phyloP scores from a whole-genome alignment of 2,797 vertebrate species.

The Manis crassicaudata region DNA sequence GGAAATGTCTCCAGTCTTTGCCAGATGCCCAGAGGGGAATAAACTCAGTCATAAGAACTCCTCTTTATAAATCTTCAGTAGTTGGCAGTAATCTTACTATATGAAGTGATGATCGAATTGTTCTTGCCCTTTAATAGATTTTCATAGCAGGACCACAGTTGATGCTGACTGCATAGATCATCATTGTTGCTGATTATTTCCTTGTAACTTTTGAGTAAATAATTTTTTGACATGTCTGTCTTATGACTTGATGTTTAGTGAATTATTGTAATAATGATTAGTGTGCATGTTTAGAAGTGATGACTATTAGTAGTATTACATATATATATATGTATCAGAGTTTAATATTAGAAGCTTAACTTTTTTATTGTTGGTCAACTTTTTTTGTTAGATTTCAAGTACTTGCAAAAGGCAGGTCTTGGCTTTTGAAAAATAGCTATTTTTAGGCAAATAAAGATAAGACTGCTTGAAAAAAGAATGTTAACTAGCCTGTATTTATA shows the following conservation, averaged over 20 bases:
- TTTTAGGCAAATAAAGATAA: slow-evolving; percentile 57
- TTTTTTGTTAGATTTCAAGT: slow-evolving; percentile 18
- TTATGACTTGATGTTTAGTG: slow-evolving; percentile 55
- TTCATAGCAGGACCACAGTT: neutral
- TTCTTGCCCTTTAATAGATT: neutral
- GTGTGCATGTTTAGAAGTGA: slow-evolving; percentile 15
- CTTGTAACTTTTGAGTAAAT: slow-evolving; percentile 36
- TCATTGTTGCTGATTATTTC: neutral
- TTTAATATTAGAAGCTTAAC: slow-evolving; percentile 28
- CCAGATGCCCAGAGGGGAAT: neutral
- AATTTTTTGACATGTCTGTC: neutral
- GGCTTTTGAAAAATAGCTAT: slow-evolving; percentile 51
- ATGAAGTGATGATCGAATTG: neutral
- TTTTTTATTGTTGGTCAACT: neutral
- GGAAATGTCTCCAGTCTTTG: neutral
- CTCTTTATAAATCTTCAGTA: slow-evolving; percentile 43
- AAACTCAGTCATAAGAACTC: neutral
- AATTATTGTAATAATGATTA: slow-evolving; percentile 41
- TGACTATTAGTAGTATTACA: neutral
- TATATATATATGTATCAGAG: neutral
- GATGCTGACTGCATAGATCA: neutral
- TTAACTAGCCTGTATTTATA: slow-evolving; percentile 21
- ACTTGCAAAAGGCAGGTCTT: slow-evolving; percentile 21
- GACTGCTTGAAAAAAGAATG: slow-evolving; percentile 40
- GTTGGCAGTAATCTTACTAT: slow-evolving; percentile 5